phyloP scores from a whole-genome alignment of 2,113 vertebrate species.

The Origma solitaria region DNA sequence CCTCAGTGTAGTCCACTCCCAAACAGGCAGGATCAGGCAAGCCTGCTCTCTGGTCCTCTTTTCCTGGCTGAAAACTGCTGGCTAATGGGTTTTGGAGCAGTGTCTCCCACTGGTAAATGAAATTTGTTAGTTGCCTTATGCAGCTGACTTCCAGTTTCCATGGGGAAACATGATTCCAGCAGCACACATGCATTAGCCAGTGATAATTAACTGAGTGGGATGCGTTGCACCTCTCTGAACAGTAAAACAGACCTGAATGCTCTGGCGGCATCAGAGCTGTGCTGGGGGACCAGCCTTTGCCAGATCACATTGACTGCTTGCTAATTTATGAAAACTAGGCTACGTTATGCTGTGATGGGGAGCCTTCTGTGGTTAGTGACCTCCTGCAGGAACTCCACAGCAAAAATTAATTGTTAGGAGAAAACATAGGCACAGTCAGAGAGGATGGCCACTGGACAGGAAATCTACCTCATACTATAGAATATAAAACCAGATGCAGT shows the following conservation, averaged over 20 bases:
- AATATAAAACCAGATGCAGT: background rate
- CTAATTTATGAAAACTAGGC: background rate
- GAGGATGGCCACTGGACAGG: background rate
- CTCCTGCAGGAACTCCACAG: background rate
- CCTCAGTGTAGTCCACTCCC: background rate
- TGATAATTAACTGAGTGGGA: background rate
- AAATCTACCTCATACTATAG: background rate
- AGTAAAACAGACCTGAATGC: background rate
- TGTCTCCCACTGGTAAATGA: background rate
- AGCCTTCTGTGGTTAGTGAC: background rate
- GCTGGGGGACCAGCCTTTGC: background rate
- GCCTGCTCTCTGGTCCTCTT: background rate
- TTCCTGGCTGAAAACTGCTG: background rate
- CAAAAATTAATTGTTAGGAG: background rate
- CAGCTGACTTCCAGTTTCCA: background rate
- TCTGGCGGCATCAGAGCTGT: background rate
- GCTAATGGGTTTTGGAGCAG: background rate
- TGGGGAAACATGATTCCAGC: background rate
- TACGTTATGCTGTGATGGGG: background rate
- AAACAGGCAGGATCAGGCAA: background rate
- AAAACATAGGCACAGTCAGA: background rate
- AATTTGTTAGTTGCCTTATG: background rate
- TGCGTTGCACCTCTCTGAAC: background rate
- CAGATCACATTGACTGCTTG: background rate
- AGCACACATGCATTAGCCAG: background rate